These are phyloP conservation scores for Caradrina clavipalpis DNA, from an alignment of 2,888 invertebrate species.

Conservation along the genomic window DNA sequence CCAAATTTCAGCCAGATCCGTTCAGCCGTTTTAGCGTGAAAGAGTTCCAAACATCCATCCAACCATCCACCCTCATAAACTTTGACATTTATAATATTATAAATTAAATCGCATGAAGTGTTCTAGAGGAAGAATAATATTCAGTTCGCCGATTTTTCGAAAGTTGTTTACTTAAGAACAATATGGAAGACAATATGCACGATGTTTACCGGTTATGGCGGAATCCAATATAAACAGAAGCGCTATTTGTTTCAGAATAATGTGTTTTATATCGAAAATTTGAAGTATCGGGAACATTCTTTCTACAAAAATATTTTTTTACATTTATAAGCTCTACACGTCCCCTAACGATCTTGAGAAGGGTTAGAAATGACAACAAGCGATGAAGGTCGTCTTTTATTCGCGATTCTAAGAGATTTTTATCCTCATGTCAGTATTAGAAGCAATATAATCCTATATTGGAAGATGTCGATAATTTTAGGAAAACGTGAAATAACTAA, in stretches of 20 bases:
- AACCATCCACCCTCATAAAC: too few relatives aligned
- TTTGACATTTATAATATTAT: too few relatives aligned
- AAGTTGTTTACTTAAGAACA: background rate
- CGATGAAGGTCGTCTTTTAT: conserved; percentile 78
- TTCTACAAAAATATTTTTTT: conserved; percentile 42
- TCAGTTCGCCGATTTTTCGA: background rate
- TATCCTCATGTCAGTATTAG: conserved; percentile 68
- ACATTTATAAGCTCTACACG: conserved; percentile 73
- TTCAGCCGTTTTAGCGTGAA: too few relatives aligned
- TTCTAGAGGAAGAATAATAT: background rate
- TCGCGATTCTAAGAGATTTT: conserved; percentile 71
- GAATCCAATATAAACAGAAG: background rate
- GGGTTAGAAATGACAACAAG: conserved; percentile 79
- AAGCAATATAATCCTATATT: conserved; percentile 51
- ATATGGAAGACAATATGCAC: conserved; percentile 10
- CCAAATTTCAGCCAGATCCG: too few relatives aligned
- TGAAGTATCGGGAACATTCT: conserved; percentile 1
- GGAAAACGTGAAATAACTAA: background rate
- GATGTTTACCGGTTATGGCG: background rate
- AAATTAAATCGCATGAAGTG: conserved; percentile 14
- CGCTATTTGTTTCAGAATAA: background rate
- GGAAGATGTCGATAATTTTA: conserved; percentile 3
- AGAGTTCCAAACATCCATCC: too few relatives aligned
- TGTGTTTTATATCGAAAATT: background rate
- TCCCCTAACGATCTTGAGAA: conserved; percentile 75